These are phyloP conservation scores for Colletes collaris DNA, from an alignment of 2,888 invertebrate species.

Conservation along the genomic window DNA sequence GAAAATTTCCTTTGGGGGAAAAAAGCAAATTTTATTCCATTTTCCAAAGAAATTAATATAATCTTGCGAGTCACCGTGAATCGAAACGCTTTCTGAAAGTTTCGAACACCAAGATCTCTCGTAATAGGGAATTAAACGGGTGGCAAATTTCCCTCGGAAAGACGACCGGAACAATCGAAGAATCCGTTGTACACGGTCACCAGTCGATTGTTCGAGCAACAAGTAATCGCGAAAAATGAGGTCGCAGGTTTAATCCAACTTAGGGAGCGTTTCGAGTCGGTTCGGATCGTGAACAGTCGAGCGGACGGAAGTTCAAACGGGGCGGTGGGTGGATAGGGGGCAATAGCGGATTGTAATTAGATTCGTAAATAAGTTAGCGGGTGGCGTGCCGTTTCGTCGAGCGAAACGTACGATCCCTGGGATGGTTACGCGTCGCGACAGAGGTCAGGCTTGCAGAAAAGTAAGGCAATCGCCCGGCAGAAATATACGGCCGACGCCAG, in stretches of 20 bases:
- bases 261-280: background rate
- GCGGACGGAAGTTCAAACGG: no score
- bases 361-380: conserved; percentile 25
- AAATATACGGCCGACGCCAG: background rate
- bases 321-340: background rate
- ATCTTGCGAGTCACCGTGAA: no score
- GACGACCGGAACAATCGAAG: background rate
- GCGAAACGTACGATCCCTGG: no score
- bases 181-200: background rate
- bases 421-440: background rate
- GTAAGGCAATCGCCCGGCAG: conserved; percentile 9
- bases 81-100: no score
- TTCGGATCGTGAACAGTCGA: background rate
- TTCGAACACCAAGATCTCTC: no score
- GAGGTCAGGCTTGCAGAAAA: background rate
- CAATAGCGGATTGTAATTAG: conserved; percentile 25
- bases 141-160: no score
- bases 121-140: no score
- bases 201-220: conserved; percentile 4
- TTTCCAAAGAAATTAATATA: no score
- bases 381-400: background rate
- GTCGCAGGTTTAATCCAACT: background rate
- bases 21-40: no score
- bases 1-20: no score
- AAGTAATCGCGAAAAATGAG: conserved; percentile 4